phyloP scores from a whole-genome alignment of 2,797 vertebrate species.

The Parauchenoglanis ngamensis region DNA sequence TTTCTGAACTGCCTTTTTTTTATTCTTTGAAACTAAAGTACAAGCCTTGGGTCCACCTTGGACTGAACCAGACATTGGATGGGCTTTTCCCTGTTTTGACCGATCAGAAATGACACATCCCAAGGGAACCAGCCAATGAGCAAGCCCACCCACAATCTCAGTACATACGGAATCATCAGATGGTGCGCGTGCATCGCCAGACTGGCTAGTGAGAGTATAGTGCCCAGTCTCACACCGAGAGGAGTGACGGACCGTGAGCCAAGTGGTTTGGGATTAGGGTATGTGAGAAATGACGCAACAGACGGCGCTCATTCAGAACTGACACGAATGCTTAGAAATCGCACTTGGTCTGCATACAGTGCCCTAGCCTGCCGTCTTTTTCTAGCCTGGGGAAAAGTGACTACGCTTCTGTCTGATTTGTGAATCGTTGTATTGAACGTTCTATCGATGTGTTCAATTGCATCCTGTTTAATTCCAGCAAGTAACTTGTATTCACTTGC shows the following conservation, averaged over 20 bases:
- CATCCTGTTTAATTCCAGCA: neutral
- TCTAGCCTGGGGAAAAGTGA: neutral
- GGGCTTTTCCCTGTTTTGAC: conserved; percentile 11
- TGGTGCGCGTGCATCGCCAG: conserved; percentile 17
- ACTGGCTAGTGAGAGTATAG: conserved; percentile 5
- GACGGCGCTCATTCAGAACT: conserved; percentile 15
- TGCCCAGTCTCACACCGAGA: conserved; percentile 13
- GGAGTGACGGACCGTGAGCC: conserved; percentile 20
- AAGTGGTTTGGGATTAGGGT: conserved; percentile 11
- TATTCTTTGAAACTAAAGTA: neutral
- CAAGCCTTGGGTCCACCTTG: neutral
- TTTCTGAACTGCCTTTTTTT: neutral
- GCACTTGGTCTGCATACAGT: conserved; percentile 5
- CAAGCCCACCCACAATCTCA: conserved; percentile 1
- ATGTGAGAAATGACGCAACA: conserved; percentile 20
- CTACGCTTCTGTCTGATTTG: neutral
- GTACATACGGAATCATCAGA: conserved; percentile 44
- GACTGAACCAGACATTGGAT: neutral
- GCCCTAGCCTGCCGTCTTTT: neutral
- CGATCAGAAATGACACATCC: neutral
- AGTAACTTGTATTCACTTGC: neutral
- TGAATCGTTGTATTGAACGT: neutral
- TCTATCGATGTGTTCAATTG: neutral
- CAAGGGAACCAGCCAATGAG: conserved; percentile 5
- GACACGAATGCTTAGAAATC: neutral